Base-by-base conservation (phyloP, 2,113 vertebrate genomes). In the Tringa solitaria region DNA sequence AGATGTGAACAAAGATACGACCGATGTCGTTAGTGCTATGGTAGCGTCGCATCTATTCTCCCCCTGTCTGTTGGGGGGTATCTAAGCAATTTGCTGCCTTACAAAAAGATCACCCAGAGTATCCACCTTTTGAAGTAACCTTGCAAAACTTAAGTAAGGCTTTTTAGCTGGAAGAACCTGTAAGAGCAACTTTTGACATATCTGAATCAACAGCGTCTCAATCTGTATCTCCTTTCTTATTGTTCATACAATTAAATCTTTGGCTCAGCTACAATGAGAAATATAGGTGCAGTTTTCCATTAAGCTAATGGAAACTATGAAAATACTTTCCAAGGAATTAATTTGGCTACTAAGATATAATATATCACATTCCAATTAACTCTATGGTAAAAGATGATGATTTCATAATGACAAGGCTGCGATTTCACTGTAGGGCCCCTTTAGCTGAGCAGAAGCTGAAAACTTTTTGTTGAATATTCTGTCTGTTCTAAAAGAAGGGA, bases 301-400 rank as follows among this genome's bases (percentile, higher is more conserved):
- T 94, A 96, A 95, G 94, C 93, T 96, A 96, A 97, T 97, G 96
- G 90, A 96, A 92, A 92, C 80, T 65, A 87, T 54, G 45, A 94
- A 95, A 94, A 94, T 94, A 95, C 92, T 92, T 96, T 96, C 95
- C 89, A 95, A 95, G 91, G 94, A 96, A 96, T 95, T 89, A 89
- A 91, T 96, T 60, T 97, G 87, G 94, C 95, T 85, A 72, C 88
- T 75, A 90, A 61, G 61, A 94, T 87, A 73, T 53, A 95, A 87
- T 97, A 93, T 82, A 95, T 96, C 94, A 89, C 65, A 69, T 95
- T 95, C 95, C 87, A 95, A 94, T 95, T 97, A 95, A 94, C 67
- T 94, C 48, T 87, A 76, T 74, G 74, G 81, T 93, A 93, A 83
- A 92, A 96, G 81, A 94, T 57, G 87, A 83, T 95, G 91, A 89